Conservation (phyloP, 2,797 vertebrate species). For the Pipistrellus pygmaeus region DNA sequence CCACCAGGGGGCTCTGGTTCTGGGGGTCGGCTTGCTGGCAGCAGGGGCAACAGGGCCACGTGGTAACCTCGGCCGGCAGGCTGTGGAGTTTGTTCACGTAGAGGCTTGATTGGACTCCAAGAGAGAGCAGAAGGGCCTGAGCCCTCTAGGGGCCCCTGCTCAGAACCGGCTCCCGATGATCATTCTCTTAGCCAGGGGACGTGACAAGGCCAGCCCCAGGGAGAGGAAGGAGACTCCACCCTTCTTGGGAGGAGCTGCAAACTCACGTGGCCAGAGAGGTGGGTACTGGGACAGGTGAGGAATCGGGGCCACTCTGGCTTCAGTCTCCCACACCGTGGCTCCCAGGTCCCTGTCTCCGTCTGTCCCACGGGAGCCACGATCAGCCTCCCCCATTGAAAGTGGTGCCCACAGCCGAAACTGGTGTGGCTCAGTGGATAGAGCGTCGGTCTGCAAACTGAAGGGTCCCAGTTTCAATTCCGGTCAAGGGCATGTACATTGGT, state of each 20-base stretch:
- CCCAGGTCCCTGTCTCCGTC: not conserved
- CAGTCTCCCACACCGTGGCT: not conserved
- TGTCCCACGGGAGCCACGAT: accelerated
- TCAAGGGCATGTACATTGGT: no score
- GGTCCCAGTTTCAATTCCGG: no score
- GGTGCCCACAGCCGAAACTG: not conserved
- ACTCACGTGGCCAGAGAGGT: accelerated
- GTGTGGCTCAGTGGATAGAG: no score
- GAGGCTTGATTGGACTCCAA: not conserved
- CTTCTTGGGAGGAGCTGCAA: not conserved
- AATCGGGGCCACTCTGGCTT: accelerated
- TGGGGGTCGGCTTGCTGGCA: no score
- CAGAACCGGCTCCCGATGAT: accelerated
- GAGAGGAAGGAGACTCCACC: not conserved
- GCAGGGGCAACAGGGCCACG: not conserved
- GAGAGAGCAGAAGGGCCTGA: not conserved
- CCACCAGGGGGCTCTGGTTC: not conserved
- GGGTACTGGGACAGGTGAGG: accelerated
- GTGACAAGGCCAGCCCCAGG: not conserved
- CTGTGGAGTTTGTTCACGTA: not conserved
- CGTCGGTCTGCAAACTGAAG: no score
- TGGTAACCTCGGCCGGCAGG: not conserved
- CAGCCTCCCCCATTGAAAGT: not conserved
- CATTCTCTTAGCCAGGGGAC: not conserved
- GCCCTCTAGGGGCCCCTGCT: not conserved